Conservation (phyloP, 2,797 vertebrate genomes). For the Heterohyrax brucei region DNA sequence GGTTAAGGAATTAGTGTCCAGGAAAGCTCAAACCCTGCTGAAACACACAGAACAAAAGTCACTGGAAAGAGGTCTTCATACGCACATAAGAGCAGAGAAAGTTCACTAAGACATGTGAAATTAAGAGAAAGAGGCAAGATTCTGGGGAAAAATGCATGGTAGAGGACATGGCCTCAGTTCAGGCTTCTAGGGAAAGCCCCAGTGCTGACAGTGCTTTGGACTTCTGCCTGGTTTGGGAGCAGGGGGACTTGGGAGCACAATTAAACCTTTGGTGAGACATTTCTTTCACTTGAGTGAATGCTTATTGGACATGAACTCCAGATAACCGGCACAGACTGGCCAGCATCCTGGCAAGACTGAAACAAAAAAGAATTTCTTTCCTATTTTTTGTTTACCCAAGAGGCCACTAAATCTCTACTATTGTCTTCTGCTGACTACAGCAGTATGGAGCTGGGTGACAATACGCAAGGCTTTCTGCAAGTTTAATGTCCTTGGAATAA, state of each 20-base stretch:
- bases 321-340: neutral
- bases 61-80: neutral
- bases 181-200: neutral
- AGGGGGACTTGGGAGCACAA: neutral
- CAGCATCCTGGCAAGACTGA: neutral
- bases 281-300: neutral
- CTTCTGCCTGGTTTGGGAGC: neutral
- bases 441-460: neutral
- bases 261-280: neutral
- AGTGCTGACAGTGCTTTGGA: neutral
- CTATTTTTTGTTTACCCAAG: neutral
- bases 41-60: neutral
- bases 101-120: neutral
- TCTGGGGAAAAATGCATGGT: rapidly evolving
- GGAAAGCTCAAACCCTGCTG: neutral
- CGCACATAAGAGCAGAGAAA: rapidly evolving
- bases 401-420: neutral
- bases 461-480: neutral
- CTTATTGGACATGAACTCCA: neutral
- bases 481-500: neutral
- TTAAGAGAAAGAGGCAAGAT: neutral
- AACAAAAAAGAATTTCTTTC: neutral
- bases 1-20: neutral
- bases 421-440: neutral
- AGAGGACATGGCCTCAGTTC: neutral